A percentile compares a stretch with the other conserved stretches of the same genome.
These are phyloP conservation scores for Sylvia borin DNA, from an alignment of 2,797 vertebrate genomes.

Conservation along the genomic window DNA sequence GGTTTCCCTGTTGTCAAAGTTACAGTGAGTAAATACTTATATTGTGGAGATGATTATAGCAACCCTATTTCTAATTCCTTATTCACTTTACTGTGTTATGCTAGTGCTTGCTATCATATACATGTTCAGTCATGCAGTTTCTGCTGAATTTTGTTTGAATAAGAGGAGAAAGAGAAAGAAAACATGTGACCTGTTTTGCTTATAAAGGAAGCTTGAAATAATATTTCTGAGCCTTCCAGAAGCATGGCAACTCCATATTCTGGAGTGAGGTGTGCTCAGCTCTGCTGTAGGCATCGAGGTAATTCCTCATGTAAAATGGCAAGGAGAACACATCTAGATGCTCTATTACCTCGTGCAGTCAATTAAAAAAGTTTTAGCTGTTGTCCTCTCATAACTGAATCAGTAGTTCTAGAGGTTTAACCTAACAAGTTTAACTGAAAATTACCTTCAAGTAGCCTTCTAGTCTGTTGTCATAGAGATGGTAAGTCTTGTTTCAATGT, in stretches of 20 bases:
- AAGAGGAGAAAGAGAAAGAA: not conserved
- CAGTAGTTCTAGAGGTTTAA: not conserved
- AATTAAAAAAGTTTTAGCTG: not conserved
- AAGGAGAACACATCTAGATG: not conserved
- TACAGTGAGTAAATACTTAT: not conserved
- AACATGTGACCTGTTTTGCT: not conserved
- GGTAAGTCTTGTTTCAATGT: not conserved
- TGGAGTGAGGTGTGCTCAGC: not conserved
- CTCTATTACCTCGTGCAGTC: not conserved
- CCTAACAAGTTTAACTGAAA: not conserved
- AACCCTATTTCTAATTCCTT: not conserved
- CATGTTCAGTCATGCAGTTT: not conserved
- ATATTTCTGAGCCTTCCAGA: not conserved
- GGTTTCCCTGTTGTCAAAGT: not conserved
- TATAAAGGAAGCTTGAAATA: not conserved
- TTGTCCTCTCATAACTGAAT: not conserved
- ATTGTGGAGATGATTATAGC: not conserved
- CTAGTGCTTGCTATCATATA: not conserved
- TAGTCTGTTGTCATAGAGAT: not conserved
- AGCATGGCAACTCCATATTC: rapidly evolving
- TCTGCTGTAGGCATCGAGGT: not conserved
- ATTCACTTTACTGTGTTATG: not conserved
- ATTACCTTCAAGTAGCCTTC: not conserved
- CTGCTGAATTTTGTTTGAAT: not conserved
- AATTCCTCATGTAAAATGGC: not conserved